Evolutionary conservation across 2,888 invertebrate genomes (phyloP), one percentile per base, ranked within the genome.

Genomic region (Drosophila eohydei): DNA sequence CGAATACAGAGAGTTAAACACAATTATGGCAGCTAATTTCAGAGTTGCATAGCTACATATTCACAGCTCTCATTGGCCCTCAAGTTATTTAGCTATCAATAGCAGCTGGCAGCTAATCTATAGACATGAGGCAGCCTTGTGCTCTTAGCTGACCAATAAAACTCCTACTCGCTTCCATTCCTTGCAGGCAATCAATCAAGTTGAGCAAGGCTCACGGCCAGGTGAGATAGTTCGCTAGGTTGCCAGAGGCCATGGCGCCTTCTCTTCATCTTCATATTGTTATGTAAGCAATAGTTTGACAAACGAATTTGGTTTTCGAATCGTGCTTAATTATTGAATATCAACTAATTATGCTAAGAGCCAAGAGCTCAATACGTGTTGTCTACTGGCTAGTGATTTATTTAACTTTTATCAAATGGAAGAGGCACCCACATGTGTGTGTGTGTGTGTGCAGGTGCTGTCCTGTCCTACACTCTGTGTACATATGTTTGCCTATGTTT

Each of bases 261-360:
- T 9, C 12, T 58, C 52, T 46, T 64, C n/a, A 2, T 5, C 11
- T 11, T 21, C 44, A 26, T 71, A 16, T 36, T 43, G 46, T 60
- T 51, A 41, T 48, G 62, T 56, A 56, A 59, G 48, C 57, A n/a
- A 50, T 50, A 41, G 54, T 55, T 62, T 70, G 62, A 48, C 68
- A 63, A 38, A 32, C 44, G 21, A 50, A 57, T 65, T 66, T 52
- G 69, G 80, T 73, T 65, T 70, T 71, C 56, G 64, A 50, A 63
- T 57, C 56, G 46, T 61, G 61, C 60, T 88, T 63, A 88, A 88
- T 88, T 88, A 89, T 89, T 89, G 71, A 86, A 73, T 74, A 77
- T 78, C 71, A 71, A 73, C 78, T 89, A 89, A 86, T 86, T 83
- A 86, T 83, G 68, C 62, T 72, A 74, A 86, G 74, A 88, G 80